Evolutionary conservation across 2,113 vertebrate genomes (phyloP), one percentile per base, ranked within the genome.

Genomic region (Pterophyllum scalare): DNA sequence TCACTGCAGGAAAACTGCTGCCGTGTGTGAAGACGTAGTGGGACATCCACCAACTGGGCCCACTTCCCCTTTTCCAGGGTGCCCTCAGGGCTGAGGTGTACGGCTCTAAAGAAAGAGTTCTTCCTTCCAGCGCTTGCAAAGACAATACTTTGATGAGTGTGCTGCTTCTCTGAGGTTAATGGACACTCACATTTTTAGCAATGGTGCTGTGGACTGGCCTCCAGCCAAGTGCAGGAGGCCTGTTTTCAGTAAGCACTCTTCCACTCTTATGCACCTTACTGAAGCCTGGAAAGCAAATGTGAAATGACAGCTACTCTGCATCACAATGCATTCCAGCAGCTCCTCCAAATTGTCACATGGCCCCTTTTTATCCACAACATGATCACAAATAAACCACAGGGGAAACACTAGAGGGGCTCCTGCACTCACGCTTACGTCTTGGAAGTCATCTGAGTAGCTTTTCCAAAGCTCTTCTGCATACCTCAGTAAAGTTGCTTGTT

Each of bases 291-390:
- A 79, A 80, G 75, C 75, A 91, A 86, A 92, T 91, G 75, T 82
- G 86, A 81, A 74, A 65, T 79, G 88, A 92, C 91, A 94, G 91
- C 75, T 57, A 84, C 87, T 92, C 85, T 83, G 87, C 90, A 91
- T 90, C 80, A 91, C 90, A 92, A 90, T 91, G 89, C 87, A 91
- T 86, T 85, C 86, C 87, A 80, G 65, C 70, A 60, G 79, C 79
- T 83, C 80, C 77, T 86, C 75, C 79, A 75, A 83, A 88, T 49
- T 86, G 79, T 90, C 90, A 86, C 87, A 64, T 56, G 82, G 76
- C 28, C 81, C 13, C 77, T 59, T 79, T 90, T 90, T 49, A 86
- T 83, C 22, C 54, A 28, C 77, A 46, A 74, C 82, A 59, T 0
- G 17, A 75, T 81, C 54, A 54, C 79, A 77, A 76, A 72, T 46